Base-by-base conservation (phyloP, 2,888 invertebrate genomes). In the Marronus borbonicus region DNA sequence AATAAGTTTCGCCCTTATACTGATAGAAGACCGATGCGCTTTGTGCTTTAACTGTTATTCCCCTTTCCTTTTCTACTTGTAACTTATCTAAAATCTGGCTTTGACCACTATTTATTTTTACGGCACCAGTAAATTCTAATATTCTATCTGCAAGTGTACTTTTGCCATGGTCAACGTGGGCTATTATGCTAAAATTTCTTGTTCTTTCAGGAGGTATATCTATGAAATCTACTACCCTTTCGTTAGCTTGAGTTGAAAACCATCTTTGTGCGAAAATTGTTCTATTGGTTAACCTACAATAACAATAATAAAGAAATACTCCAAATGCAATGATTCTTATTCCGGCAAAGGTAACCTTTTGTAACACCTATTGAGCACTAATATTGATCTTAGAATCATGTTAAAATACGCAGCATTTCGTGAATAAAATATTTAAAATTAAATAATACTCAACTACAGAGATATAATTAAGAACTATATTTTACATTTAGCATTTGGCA, bases 101-200 rank as follows among this genome's bases (percentile, higher is more conserved):
- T 82, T 92, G 90, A 39, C 93, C 93, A 3, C 90, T 89, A 39
- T 93, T 92, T 0, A 90, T 89, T 85, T 93, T 92, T 77, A 95
- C 93, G 0, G 93, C 94, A 82, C 98, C 98, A 20, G 98, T 97
- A 76, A 95, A 89, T 91, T 99, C 98, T 14, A 99, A 88, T n/a
- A 99, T 88, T 77, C 99, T 91, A 88, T 99, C 99, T 0, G 99
- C 98, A 78, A 99, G 89, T 0, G 99, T 99, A 88, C 97, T 97
- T 90, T 99, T 99, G 0, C 99, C 99, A 90, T 99, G 99, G 88
- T 99, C 99, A 1, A 99, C 96, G 89, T 99, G 99, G n/a, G 99
- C 99, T 80, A 99, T 97, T 84, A 99, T 98, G 88, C 98, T 96
- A 86, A 98, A 98, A 88, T 98, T 98, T 78, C 98, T 91, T 62